Evolutionary conservation across 2,797 vertebrate genomes (phyloP).

Genomic region (Cyprinodon diabolis): DNA sequence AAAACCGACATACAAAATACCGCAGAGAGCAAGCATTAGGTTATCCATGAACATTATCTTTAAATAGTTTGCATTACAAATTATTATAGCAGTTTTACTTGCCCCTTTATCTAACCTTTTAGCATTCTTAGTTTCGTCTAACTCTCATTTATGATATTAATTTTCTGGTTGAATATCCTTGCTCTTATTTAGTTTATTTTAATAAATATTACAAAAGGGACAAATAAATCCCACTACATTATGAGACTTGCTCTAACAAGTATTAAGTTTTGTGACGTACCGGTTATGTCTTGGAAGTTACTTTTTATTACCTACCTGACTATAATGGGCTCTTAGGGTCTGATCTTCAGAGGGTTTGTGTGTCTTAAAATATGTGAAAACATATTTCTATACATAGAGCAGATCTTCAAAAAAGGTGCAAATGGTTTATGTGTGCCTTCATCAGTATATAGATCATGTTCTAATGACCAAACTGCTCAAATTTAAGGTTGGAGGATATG

Average conservation of each 20-base stretch:
- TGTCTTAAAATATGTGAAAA: no score
- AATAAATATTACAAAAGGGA: conserved; percentile 19
- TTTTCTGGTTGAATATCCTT: conserved; percentile 3
- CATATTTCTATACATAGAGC: no score
- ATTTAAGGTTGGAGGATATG: no score
- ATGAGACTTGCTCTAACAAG: conserved; percentile 35
- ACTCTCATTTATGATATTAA: neutral
- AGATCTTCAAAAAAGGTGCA: no score
- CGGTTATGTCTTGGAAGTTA: conserved; percentile 53
- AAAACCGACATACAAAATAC: neutral
- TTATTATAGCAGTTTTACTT: neutral
- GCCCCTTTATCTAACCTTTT: neutral
- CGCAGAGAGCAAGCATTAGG: neutral
- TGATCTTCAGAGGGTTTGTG: no score
- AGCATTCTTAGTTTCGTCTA: conserved; percentile 5
- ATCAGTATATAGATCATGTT: no score
- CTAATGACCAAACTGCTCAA: no score
- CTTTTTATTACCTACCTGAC: conserved; percentile 42
- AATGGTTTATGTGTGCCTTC: no score
- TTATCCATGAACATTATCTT: neutral
- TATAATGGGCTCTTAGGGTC: neutral
- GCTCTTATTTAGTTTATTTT: conserved; percentile 13
- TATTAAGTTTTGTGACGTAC: conserved; percentile 52
- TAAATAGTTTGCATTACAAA: neutral
- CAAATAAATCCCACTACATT: conserved; percentile 11